phyloP scores from a whole-genome alignment of 2,113 vertebrate genomes.

The Gobio gobio region DNA sequence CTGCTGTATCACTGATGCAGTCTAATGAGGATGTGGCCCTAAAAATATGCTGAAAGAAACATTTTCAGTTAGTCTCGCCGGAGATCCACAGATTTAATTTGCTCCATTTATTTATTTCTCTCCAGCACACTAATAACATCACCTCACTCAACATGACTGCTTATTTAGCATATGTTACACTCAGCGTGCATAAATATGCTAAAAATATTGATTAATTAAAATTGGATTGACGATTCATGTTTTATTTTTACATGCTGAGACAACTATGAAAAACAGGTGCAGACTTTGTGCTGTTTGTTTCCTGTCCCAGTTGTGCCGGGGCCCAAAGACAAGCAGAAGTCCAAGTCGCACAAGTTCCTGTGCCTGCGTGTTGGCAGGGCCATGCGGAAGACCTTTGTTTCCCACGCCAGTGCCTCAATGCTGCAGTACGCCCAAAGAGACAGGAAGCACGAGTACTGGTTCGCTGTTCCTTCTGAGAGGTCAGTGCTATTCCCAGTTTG shows the following conservation, averaged over 20 bases:
- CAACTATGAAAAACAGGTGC: conserved; percentile 7
- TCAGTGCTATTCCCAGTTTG: conserved; percentile 66
- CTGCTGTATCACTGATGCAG: background rate
- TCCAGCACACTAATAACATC: background rate
- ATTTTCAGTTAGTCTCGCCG: background rate
- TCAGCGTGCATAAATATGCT: background rate
- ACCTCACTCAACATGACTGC: conserved; percentile 10
- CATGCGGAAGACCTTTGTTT: conserved; percentile 98
- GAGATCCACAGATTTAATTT: conserved; percentile 18
- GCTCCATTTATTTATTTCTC: background rate
- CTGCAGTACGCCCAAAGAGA: conserved; percentile 97
- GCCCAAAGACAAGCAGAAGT: conserved; percentile 80
- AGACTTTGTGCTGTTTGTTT: background rate
- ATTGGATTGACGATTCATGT: background rate
- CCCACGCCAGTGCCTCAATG: conserved; percentile 95
- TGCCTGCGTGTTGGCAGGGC: conserved; percentile 94
- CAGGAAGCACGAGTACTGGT: conserved; percentile 98
- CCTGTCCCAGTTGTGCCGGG: conserved; percentile 67
- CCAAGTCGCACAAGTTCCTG: conserved; percentile 85
- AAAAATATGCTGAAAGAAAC: background rate
- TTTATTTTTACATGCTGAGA: background rate
- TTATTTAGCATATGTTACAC: background rate
- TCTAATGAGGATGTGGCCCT: background rate
- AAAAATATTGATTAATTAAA: background rate
- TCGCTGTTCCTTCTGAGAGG: conserved; percentile 96